A percentile compares a stretch with the other conserved stretches of the same genome.
These are phyloP conservation scores for Eustalomyia histrio DNA, from an alignment of 2,888 invertebrate genomes.

Conservation along the genomic window DNA sequence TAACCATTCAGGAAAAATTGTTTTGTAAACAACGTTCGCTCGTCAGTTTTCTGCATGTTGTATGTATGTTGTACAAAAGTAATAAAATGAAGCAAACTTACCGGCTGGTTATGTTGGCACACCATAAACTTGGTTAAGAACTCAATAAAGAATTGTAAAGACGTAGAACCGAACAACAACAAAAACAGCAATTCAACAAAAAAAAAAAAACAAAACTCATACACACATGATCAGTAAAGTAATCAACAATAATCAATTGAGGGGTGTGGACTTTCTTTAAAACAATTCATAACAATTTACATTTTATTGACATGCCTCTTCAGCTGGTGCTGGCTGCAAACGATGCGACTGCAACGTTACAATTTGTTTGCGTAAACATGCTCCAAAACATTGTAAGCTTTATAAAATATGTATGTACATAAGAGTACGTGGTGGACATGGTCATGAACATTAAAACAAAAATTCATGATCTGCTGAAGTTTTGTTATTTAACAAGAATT, in stretches of 20 bases:
- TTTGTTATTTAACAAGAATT: slow-evolving; percentile 53
- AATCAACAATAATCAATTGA: slow-evolving; percentile 56
- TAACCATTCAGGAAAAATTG: too few species aligned
- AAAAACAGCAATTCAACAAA: too few species aligned
- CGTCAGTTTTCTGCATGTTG: not conserved
- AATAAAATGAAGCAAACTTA: not conserved
- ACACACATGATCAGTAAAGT: slow-evolving; percentile 12
- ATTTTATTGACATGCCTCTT: slow-evolving; percentile 48
- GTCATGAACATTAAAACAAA: not conserved
- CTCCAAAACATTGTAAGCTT: too few species aligned
- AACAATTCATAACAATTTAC: slow-evolving; percentile 59
- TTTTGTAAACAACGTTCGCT: not conserved
- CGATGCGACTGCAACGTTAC: not conserved
- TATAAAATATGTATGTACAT: too few species aligned
- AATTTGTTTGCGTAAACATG: too few species aligned
- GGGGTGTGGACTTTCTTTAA: slow-evolving; percentile 44
- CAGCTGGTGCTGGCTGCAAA: not conserved
- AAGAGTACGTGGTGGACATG: too few species aligned
- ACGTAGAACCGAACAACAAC: slow-evolving; percentile 9
- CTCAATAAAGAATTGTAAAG: slow-evolving; percentile 32
- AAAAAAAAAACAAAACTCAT: not conserved
- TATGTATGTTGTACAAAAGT: not conserved
- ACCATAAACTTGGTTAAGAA: slow-evolving; percentile 35
- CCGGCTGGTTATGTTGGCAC: slow-evolving; percentile 22
- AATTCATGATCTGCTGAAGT: slow-evolving; percentile 54